phyloP scores from a whole-genome alignment of 2,797 vertebrate species.

The Ptychobarbus kaznakovi region DNA sequence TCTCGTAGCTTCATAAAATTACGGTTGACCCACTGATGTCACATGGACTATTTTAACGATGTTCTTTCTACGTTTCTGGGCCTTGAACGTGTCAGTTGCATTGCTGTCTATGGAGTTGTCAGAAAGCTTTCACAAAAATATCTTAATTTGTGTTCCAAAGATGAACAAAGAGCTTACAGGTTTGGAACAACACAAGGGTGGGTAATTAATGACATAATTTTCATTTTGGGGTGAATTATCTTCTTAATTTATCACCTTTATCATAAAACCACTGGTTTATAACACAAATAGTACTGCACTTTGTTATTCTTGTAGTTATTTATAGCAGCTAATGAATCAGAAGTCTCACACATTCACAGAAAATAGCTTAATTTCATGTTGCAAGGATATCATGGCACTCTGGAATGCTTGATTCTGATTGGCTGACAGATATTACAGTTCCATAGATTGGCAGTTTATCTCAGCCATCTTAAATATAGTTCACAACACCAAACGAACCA shows the following conservation, averaged over 20 bases:
- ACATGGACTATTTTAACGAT: not conserved
- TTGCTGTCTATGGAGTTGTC: not conserved
- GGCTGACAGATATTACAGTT: not conserved
- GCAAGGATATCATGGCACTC: not conserved
- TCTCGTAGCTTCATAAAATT: not conserved
- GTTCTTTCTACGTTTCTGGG: not conserved
- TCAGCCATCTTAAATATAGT: not conserved
- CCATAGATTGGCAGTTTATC: not conserved
- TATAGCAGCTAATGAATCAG: not conserved
- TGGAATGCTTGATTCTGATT: not conserved
- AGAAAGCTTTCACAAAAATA: not conserved
- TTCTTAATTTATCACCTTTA: not conserved
- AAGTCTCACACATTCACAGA: not conserved
- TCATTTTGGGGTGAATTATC: too few species aligned
- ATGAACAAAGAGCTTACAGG: not conserved
- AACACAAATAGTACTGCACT: not conserved
- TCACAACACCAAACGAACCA: not conserved
- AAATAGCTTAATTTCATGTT: not conserved
- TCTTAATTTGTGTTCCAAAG: not conserved
- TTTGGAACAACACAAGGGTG: too few species aligned
- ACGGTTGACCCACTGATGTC: not conserved
- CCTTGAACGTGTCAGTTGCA: not conserved
- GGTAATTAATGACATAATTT: not conserved
- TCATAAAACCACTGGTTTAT: not conserved
- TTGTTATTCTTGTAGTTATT: not conserved